These are phyloP conservation scores for Gandaritis pyraliata DNA, from an alignment of 2,888 invertebrate species.

Conservation along the genomic window DNA sequence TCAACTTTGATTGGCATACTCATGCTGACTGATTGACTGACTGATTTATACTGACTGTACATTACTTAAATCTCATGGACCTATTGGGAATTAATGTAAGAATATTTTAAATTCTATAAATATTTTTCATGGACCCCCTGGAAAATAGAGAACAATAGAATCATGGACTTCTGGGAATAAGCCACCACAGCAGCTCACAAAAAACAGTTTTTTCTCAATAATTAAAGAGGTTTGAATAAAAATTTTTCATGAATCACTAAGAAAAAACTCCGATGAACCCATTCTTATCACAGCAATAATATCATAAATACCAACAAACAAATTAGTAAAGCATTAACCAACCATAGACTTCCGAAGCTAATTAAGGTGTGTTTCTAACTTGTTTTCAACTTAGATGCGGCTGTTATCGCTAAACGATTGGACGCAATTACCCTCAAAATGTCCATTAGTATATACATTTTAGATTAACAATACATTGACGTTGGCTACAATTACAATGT, in stretches of 20 bases:
- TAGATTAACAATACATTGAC: conserved; percentile 38
- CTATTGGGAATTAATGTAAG: too few relatives aligned
- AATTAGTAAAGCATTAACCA: conserved; percentile 76
- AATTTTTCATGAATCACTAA: background rate
- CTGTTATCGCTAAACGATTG: conserved; percentile 72
- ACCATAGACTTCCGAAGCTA: conserved; percentile 73
- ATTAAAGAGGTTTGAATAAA: too few relatives aligned
- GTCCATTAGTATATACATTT: conserved; percentile 61
- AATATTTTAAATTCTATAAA: too few relatives aligned
- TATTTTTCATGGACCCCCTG: too few relatives aligned
- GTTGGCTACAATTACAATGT: background rate
- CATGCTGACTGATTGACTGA: too few relatives aligned
- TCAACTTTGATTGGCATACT: too few relatives aligned
- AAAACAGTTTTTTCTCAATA: too few relatives aligned
- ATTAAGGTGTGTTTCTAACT: conserved; percentile 63
- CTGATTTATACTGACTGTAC: too few relatives aligned
- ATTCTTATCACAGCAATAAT: conserved; percentile 18
- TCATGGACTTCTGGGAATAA: too few relatives aligned
- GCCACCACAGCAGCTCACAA: too few relatives aligned
- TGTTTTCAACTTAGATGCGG: conserved; percentile 56
- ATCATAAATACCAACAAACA: conserved; percentile 57
- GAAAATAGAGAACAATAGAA: too few relatives aligned
- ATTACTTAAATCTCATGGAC: too few relatives aligned
- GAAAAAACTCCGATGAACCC: background rate
- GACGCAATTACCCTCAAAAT: conserved; percentile 75